Base-by-base conservation (phyloP, 2,113 vertebrate species). In the Gobius niger region DNA sequence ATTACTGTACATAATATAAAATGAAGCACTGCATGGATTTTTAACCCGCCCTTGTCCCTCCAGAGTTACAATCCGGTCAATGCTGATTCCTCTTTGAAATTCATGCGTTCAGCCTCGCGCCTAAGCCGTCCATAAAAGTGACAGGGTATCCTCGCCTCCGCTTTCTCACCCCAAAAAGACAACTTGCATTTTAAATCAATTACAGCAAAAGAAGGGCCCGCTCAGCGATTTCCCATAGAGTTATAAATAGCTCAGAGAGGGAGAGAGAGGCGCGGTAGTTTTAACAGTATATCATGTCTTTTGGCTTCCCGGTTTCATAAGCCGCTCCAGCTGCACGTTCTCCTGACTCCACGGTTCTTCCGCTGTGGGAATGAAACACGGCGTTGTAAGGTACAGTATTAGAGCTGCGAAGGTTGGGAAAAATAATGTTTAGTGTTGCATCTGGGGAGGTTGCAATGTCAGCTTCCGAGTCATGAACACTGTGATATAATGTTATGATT, bases 181-280 rank as follows among this genome's bases (percentile, higher is more conserved):
- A 88, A 87, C 84, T 87, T 85, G 80, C 83, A 88, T 91, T 87
- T 86, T 88, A 87, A 91, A 89, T 91, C 85, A 90, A 90, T 89
- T 90, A 88, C 80, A 87, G 84, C 80, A 81, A 87, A 89, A 86
- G 87, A 85, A 88, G 73, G 80, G 85, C 83, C 73, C 73, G 88
- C 83, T 90, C 90, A 91, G 90, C 90, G 86, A 83, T 89, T 90
- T 88, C 85, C 85, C 80, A 88, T 76, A 82, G 84, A 87, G 83
- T 84, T 91, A 91, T 87, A 91, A 90, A 91, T 89, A 90, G 87
- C 84, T 83, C 75, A 73, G 87, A 73, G 77, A 61, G 77, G 75
- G 67, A 77, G 74, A 51, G 73, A 68, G 65, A 75, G 72, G 80
- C 84, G 66, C 81, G 19, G 76, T 63, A 83, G 76, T 65, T 68